Evolutionary conservation across 1,140 invertebrate species (phyloP).

Genomic region (Ceratitis capitata): DNA sequence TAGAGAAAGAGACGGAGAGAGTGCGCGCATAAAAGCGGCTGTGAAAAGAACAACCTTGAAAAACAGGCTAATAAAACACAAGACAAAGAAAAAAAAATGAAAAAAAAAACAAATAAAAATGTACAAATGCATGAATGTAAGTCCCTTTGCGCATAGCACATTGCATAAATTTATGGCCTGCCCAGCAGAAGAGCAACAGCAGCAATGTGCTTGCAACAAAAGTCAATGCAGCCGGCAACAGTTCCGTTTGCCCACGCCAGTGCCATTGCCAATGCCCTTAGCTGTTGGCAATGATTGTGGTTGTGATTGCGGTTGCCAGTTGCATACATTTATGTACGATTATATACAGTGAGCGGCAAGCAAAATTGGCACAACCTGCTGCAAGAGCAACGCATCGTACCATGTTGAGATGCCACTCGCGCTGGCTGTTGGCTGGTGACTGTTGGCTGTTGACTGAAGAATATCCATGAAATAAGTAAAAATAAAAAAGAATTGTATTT

Average conservation of each 20-base stretch:
- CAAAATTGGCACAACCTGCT: constrained; percentile 20
- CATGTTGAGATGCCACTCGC: too few relatives aligned
- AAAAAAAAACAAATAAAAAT: neutral
- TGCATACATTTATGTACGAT: neutral
- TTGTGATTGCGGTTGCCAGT: neutral
- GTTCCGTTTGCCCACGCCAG: neutral
- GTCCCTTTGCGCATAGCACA: constrained; percentile 13
- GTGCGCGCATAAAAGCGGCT: neutral
- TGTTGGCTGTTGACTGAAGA: neutral
- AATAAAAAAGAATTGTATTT: neutral
- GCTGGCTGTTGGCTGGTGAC: neutral
- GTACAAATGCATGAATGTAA: neutral
- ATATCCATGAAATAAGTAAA: neutral
- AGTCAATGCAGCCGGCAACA: neutral
- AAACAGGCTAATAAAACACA: neutral
- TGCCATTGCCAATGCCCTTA: constrained; percentile 36
- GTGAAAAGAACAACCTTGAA: neutral
- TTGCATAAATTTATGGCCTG: constrained; percentile 22
- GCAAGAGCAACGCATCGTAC: too few relatives aligned
- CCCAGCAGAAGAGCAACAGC: neutral
- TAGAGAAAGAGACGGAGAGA: too few relatives aligned
- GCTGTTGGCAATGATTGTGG: constrained; percentile 11
- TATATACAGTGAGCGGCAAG: neutral
- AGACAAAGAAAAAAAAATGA: neutral
- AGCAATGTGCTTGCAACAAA: neutral